A percentile compares a stretch with the other conserved stretches of the same genome.
phyloP scores from a whole-genome alignment of 2,113 vertebrate species.

The Nothocercus julius region DNA sequence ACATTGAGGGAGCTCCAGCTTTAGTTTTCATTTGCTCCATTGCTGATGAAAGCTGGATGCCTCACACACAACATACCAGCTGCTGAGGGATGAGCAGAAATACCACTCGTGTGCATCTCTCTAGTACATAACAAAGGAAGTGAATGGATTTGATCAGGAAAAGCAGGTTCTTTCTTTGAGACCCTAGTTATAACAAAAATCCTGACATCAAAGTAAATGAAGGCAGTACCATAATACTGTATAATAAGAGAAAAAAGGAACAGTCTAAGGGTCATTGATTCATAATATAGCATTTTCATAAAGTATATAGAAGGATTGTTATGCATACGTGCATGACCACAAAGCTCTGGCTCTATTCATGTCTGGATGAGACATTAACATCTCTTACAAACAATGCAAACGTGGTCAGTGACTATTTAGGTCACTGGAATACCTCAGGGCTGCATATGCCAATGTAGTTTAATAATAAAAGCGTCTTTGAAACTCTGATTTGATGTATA shows the following conservation, averaged over 20 bases:
- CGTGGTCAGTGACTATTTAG: neutral
- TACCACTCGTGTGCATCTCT: neutral
- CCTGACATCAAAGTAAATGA: neutral
- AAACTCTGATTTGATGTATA: neutral
- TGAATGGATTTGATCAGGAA: neutral
- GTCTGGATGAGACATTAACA: neutral
- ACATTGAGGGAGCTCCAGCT: neutral
- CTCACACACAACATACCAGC: neutral
- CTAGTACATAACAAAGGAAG: neutral
- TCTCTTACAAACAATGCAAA: neutral
- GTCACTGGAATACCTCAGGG: neutral
- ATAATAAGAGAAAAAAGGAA: neutral
- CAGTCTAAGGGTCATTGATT: neutral
- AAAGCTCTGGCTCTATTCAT: neutral
- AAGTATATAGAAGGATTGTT: neutral
- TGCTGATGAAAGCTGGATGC: neutral
- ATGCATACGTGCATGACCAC: neutral
- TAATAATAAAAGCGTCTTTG: neutral
- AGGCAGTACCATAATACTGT: neutral
- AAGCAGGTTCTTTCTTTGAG: neutral
- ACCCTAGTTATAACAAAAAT: neutral
- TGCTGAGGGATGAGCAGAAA: conserved; percentile 5
- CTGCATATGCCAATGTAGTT: neutral
- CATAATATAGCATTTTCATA: neutral
- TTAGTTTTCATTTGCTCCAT: neutral